Evolutionary conservation across 2,113 vertebrate species (phyloP).

Genomic region (Taxidea taxus): DNA sequence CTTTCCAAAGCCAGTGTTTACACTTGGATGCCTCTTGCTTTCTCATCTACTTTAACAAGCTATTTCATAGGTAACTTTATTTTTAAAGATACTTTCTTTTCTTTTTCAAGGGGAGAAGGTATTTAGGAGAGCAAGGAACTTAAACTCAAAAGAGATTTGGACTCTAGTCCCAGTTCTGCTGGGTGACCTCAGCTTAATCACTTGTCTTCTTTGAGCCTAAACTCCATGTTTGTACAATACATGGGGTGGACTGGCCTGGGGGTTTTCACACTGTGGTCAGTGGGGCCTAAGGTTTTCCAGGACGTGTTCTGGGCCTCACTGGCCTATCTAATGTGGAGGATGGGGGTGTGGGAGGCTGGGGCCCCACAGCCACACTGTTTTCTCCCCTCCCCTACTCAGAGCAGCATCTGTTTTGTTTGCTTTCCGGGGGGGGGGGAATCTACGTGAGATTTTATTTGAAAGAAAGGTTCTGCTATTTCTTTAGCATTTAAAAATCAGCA

Average conservation of each 20-base stretch:
- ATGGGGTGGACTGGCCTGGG: not conserved
- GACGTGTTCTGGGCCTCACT: not conserved
- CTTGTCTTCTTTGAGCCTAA: not conserved
- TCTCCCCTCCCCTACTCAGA: not conserved
- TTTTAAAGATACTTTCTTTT: not conserved
- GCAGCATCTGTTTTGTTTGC: not conserved
- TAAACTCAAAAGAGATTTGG: constrained; percentile 2
- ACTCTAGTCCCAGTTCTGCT: not conserved
- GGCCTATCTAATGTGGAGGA: not conserved
- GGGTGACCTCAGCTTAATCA: not conserved
- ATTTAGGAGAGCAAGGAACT: not conserved
- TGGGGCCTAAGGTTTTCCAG: not conserved
- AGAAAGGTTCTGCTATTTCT: not conserved
- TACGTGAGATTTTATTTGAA: not conserved
- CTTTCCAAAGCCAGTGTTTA: constrained; percentile 39
- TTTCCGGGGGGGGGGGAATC: not conserved
- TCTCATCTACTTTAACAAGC: constrained; percentile 42
- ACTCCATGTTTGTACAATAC: not conserved
- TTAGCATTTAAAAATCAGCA: not conserved
- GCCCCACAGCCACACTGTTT: not conserved
- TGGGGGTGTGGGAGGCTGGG: not conserved
- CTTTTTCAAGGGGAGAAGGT: not conserved
- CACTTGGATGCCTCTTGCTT: not conserved
- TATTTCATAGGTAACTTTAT: not conserved
- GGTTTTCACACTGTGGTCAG: not conserved